Base-by-base conservation (phyloP, 2,888 invertebrate species). In the Eucera pruinosa region DNA sequence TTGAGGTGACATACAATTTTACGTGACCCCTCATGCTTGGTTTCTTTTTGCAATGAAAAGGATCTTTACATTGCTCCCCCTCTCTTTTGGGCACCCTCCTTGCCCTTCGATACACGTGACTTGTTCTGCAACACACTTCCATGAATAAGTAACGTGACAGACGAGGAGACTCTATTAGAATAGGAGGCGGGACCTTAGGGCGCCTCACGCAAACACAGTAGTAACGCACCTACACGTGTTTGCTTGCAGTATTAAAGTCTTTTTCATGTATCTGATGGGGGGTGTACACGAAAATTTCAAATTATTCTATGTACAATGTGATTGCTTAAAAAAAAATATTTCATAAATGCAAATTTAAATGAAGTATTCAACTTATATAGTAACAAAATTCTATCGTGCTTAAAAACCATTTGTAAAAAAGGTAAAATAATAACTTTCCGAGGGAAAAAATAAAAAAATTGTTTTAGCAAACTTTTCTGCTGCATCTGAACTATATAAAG, bases 151-250 rank as follows among this genome's bases (percentile, higher is more conserved):
- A 73, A 82, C 69, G 25, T 41, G 73, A 80, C 58, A 65, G 77
- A 80, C 71, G 52, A 67, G 67, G 68, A 64, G 58, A 57, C 75
- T 67, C 68, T 69, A 69, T 70, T 73, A 80, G 68, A 66, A 77
- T 61, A 58, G 58, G 69, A 68, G 80, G 80, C 76, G 73, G 80
- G 61, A 55, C 68, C 54, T 58, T 77, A 79, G 68, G 82, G 78
- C 82, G 80, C 83, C 80, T 62, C 80, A 77, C 82, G 74, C 68
- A 66, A 65, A 71, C 41, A 36, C 66, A 20, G 13, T 30, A 18
- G 18, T 54, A 52, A 45, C 9, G 11, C 39, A 62, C 33, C 30
- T 54, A 61, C 41, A 50, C 47, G 20, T 30, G 33, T 27, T 18
- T 39, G 27, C 52, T 62, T 78, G 43, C 47, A 70, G 41, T 45